phyloP scores from a whole-genome alignment of 2,797 vertebrate genomes.

The Thunnus albacares region DNA sequence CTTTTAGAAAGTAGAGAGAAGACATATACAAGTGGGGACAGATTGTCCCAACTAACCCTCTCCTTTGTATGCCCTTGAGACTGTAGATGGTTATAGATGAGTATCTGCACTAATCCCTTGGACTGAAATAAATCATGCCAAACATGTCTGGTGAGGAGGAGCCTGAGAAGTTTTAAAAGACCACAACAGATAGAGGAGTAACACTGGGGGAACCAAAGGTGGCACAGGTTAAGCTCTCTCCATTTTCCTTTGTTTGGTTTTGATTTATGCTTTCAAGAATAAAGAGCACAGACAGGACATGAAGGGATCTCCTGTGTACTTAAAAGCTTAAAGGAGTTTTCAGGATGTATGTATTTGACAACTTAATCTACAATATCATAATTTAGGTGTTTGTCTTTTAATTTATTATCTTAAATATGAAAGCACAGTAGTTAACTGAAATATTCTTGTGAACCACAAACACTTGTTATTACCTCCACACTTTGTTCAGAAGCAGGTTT shows the following conservation, averaged over 20 bases:
- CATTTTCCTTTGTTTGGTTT: constrained; percentile 1
- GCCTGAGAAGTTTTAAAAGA: constrained; percentile 52
- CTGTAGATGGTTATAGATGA: constrained; percentile 35
- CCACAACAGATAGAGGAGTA: background rate
- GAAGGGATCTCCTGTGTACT: background rate
- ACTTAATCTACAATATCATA: background rate
- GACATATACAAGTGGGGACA: background rate
- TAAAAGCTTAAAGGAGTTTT: background rate
- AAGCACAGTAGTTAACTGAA: background rate
- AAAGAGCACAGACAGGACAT: background rate
- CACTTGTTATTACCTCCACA: background rate
- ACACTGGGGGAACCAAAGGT: constrained; percentile 1
- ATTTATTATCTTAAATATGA: background rate
- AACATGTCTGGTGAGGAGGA: constrained; percentile 50
- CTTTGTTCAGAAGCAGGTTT: background rate
- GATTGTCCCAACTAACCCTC: background rate
- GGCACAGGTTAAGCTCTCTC: background rate
- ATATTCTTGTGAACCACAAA: background rate
- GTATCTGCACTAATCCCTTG: constrained; percentile 10
- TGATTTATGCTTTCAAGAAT: constrained; percentile 24
- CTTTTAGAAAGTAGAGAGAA: constrained; percentile 17
- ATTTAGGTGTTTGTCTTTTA: background rate
- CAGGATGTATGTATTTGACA: background rate
- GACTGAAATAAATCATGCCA: constrained; percentile 55
- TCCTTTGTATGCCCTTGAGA: constrained; percentile 59